Base-by-base conservation (phyloP, 2,113 vertebrate genomes). In the Hystrix brachyura region DNA sequence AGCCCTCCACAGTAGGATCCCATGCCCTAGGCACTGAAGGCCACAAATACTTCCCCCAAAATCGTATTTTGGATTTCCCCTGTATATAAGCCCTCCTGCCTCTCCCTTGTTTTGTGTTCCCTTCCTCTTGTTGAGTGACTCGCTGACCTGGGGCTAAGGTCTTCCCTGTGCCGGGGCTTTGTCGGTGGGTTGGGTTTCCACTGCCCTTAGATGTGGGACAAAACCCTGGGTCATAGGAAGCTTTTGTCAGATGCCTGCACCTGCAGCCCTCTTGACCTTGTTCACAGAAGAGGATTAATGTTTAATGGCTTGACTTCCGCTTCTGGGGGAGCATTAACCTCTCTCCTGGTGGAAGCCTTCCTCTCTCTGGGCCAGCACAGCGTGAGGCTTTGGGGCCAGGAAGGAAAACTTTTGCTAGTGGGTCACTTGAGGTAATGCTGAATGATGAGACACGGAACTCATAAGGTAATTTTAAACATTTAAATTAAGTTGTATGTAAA, bases 261-360 rank as follows among this genome's bases (percentile, higher is more conserved):
- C 62, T 38, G 2, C 0, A 1, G 19, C 10, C 23, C 17, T 19
- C 23, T 60, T 27, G 21, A 48, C 15, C 55, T 1, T 7, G 21
- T 80, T 19, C 34, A 18, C 48, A 62, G 38, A 89, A 60, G 69
- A 38, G 27, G 53, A 15, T n/a, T 67, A 18, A 15, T 3, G 3
- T 19, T 12, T 4, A 0, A 6, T 6, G 32, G 32, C 55, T 21
- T 38, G 43, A 5, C 34, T 53, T 43, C 43, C 43, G 19, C 29
- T 38, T 13, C 12, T 51, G 90, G 46, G 38, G 34, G 25, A 8
- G 51, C 38, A 3, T 38, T 38, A n/a, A 48, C 19, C 46, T 19
- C 14, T 69, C 14, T 71, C 32, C 23, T 29, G 43, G 34, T 43
- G 43, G 80, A 74, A 62, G 48, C 32, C 13, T 32, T 84, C 5